Evolutionary conservation across 2,888 invertebrate species (phyloP).

Genomic region (Papilio demoleus): DNA sequence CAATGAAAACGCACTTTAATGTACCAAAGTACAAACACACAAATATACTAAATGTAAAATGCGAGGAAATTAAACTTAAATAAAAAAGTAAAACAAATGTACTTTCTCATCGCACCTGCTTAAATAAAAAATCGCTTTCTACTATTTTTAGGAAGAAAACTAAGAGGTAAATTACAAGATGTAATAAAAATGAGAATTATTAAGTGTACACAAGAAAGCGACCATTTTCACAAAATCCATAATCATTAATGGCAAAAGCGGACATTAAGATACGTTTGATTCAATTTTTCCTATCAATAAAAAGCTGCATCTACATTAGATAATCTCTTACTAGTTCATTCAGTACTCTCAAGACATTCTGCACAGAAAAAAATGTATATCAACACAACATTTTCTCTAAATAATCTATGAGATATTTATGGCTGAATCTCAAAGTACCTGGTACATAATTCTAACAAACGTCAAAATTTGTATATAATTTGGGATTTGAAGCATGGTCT

Average conservation of each 20-base stretch:
- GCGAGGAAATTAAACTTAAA: slow-evolving; percentile 42
- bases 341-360: too few relatives aligned
- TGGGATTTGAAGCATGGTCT: too few relatives aligned
- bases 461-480: too few relatives aligned
- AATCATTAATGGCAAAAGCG: slow-evolving; percentile 39
- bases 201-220: slow-evolving; percentile 36
- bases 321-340: background rate
- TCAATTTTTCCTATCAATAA: slow-evolving; percentile 28
- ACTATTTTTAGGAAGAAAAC: background rate
- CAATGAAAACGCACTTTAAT: background rate
- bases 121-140: slow-evolving; percentile 23
- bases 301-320: background rate
- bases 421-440: too few relatives aligned
- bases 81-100: slow-evolving; percentile 58
- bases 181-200: background rate
- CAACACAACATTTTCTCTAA: background rate
- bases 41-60: slow-evolving; percentile 46
- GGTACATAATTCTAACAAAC: too few relatives aligned
- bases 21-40: slow-evolving; percentile 52
- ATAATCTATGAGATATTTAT: background rate
- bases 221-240: slow-evolving; percentile 28
- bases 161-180: background rate
- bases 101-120: slow-evolving; percentile 48
- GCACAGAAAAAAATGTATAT: too few relatives aligned
- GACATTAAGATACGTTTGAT: slow-evolving; percentile 19